These are phyloP conservation scores for Epinephelus awoara DNA, from an alignment of 2,797 vertebrate species.

Conservation along the genomic window DNA sequence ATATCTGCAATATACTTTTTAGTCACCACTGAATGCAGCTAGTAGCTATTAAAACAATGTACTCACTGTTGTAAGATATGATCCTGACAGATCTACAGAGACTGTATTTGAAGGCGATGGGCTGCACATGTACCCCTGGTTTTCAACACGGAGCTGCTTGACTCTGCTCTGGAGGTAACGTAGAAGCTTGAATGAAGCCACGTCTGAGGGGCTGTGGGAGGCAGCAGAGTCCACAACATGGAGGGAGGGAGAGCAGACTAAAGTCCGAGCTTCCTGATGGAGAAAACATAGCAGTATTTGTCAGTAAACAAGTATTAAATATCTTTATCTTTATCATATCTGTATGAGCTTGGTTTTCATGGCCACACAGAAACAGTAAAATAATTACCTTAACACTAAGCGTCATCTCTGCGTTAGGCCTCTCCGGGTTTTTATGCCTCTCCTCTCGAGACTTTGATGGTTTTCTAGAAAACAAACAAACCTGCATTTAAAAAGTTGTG, in stretches of 20 bases:
- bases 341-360: background rate
- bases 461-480: conserved; percentile 72
- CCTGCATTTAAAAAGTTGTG: conserved; percentile 1
- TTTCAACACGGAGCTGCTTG: conserved; percentile 83
- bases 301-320: background rate
- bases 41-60: background rate
- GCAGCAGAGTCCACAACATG: conserved; percentile 38
- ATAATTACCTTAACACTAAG: conserved; percentile 72
- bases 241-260: conserved; percentile 51
- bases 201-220: conserved; percentile 52
- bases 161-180: conserved; percentile 84
- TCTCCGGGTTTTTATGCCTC: conserved; percentile 56
- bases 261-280: conserved; percentile 67
- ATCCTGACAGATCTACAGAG: conserved; percentile 54
- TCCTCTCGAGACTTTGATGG: conserved; percentile 63
- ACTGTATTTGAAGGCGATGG: conserved; percentile 19
- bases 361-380: background rate
- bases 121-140: conserved; percentile 46
- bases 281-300: background rate
- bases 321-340: background rate
- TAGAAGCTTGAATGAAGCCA: conserved; percentile 79
- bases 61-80: conserved; percentile 62
- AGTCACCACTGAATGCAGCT: background rate
- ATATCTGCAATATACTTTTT: background rate
- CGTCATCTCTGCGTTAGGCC: conserved; percentile 57